A percentile compares a stretch with the other conserved stretches of the same genome.
phyloP scores from a whole-genome alignment of 2,888 invertebrate genomes.

The Diloba caeruleocephala region DNA sequence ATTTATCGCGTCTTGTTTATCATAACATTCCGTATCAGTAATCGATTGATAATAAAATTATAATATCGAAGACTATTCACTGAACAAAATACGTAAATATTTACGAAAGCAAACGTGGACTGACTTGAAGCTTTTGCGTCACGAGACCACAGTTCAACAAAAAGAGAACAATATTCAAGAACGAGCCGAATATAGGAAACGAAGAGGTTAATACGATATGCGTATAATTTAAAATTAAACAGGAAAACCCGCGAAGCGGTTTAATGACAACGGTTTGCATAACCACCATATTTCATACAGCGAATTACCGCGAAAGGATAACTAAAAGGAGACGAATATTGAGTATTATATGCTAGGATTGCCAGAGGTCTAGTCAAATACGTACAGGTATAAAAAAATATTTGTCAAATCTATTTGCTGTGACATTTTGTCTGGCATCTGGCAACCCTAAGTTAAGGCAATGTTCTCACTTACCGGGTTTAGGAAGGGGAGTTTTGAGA shows the following conservation, averaged over 20 bases:
- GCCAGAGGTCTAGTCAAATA: constrained; percentile 1
- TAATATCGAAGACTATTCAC: constrained; percentile 26
- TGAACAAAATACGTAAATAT: constrained; percentile 33
- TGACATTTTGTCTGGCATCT: neutral
- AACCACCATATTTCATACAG: constrained; percentile 34
- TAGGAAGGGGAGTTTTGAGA: constrained; percentile 83
- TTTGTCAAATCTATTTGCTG: neutral
- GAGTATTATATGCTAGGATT: constrained; percentile 12
- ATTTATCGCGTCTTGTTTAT: constrained; percentile 40
- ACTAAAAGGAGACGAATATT: constrained; percentile 16
- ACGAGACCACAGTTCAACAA: constrained; percentile 5
- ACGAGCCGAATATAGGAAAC: constrained; percentile 18
- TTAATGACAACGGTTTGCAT: constrained; percentile 16
- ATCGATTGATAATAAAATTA: constrained; percentile 42
- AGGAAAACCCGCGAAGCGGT: constrained; percentile 25
- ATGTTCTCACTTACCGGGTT: constrained; percentile 79
- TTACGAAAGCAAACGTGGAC: constrained; percentile 23
- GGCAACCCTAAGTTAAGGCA: constrained; percentile 7
- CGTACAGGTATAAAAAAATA: neutral
- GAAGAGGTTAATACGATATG: constrained; percentile 35
- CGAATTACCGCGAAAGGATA: constrained; percentile 30
- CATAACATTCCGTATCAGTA: constrained; percentile 38
- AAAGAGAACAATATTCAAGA: constrained; percentile 21
- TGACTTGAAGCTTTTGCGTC: constrained; percentile 26
- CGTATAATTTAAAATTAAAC: constrained; percentile 37